Evolutionary conservation across 2,113 vertebrate species (phyloP).

Genomic region (Planiliza haematocheilus): DNA sequence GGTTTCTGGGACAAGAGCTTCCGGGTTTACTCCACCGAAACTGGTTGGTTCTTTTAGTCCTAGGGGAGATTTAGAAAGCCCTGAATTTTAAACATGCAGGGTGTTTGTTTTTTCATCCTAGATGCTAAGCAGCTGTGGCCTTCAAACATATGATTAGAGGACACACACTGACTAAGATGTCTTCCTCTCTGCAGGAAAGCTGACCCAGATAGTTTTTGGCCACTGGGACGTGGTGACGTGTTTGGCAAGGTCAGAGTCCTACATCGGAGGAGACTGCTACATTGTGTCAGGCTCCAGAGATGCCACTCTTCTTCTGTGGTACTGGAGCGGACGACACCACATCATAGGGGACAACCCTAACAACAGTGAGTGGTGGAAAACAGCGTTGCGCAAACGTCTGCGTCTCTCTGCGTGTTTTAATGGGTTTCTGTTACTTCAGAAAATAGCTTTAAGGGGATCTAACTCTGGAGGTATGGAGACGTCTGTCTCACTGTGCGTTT

Average conservation of each 20-base stretch:
- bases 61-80: not conserved
- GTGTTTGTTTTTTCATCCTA: slow-evolving; percentile 12
- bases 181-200: slow-evolving; percentile 82
- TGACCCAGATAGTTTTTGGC: slow-evolving; percentile 99
- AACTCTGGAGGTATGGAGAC: not conserved
- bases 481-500: slow-evolving; percentile 3
- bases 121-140: not conserved
- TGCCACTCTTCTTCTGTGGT: slow-evolving; percentile 96
- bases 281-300: slow-evolving; percentile 98
- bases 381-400: not conserved
- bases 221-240: slow-evolving; percentile 99
- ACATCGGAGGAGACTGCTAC: slow-evolving; percentile 98
- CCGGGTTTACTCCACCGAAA: slow-evolving; percentile 97
- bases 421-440: not conserved
- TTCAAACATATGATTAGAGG: slow-evolving; percentile 14
- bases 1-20: slow-evolving; percentile 99
- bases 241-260: slow-evolving; percentile 96
- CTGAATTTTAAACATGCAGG: not conserved
- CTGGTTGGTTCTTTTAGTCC: slow-evolving; percentile 81
- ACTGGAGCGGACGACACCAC: slow-evolving; percentile 98
- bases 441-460: not conserved
- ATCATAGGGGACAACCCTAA: slow-evolving; percentile 99
- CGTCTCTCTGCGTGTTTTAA: not conserved
- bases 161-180: not conserved
- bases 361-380: slow-evolving; percentile 90